Evolutionary conservation across 1,140 invertebrate genomes (phyloP).

Genomic region (Zophobas atratus): DNA sequence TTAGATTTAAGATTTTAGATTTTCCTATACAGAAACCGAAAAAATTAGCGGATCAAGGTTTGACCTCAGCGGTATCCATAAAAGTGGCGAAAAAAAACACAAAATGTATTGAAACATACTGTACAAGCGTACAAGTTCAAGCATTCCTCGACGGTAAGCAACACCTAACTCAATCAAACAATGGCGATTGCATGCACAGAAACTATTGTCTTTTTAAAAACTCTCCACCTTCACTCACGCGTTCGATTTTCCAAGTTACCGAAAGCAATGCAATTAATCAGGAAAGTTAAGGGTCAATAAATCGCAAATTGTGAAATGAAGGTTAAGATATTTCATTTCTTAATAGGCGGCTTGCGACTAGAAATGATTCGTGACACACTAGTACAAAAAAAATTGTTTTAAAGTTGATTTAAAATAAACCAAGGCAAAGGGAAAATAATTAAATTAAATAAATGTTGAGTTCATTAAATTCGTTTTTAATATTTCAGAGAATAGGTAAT

Average conservation of each 20-base stretch:
- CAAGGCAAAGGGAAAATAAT: too few relatives aligned
- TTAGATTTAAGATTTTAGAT: too few relatives aligned
- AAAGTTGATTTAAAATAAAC: not conserved
- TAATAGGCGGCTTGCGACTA: not conserved
- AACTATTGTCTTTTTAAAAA: constrained; percentile 15
- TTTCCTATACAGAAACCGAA: too few relatives aligned
- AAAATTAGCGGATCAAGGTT: too few relatives aligned
- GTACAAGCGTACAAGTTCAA: too few relatives aligned
- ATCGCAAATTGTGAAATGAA: constrained; percentile 33
- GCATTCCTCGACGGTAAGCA: too few relatives aligned
- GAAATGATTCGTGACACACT: not conserved
- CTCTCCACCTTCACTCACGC: constrained; percentile 38
- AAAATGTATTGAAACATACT: too few relatives aligned
- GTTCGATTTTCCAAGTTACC: constrained; percentile 27
- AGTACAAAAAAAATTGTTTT: not conserved
- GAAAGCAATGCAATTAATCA: constrained; percentile 24
- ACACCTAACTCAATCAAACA: not conserved
- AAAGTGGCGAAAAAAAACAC: too few relatives aligned
- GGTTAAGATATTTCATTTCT: constrained; percentile 30
- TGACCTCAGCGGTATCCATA: too few relatives aligned
- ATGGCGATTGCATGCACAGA: constrained; percentile 5
- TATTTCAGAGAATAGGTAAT: not conserved
- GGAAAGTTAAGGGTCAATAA: constrained; percentile 31
- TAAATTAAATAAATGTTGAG: not conserved
- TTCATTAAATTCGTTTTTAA: not conserved